Percentiles rank a stretch among this genome's conserved stretches.
These are phyloP conservation scores for Procambarus clarkii DNA, from an alignment of 1,140 invertebrate species.

Conservation along the genomic window DNA sequence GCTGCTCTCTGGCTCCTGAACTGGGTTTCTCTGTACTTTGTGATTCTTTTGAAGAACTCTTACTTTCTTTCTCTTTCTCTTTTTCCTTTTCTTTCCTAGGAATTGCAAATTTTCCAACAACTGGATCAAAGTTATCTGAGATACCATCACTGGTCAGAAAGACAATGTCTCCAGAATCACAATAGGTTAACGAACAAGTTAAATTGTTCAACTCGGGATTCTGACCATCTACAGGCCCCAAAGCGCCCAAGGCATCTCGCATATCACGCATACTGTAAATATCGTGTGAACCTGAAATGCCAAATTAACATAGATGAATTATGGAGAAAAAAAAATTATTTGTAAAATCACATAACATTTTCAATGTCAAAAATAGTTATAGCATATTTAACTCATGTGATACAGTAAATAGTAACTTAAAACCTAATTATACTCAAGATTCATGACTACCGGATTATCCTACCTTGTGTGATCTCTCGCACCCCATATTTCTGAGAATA, in stretches of 20 bases:
- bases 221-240: slow-evolving; percentile 91
- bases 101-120: slow-evolving; percentile 93
- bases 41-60: slow-evolving; percentile 11
- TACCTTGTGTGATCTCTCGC: slow-evolving; percentile 84
- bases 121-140: slow-evolving; percentile 95
- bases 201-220: slow-evolving; percentile 94
- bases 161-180: slow-evolving; percentile 89
- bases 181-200: slow-evolving; percentile 91
- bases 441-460: slow-evolving; percentile 14
- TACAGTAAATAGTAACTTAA: too few relatives aligned
- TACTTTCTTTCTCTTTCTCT: slow-evolving; percentile 35
- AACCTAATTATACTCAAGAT: too few relatives aligned
- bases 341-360: too few relatives aligned
- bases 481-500: slow-evolving; percentile 87
- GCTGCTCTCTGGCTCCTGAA: slow-evolving; percentile 40
- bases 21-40: slow-evolving; percentile 19
- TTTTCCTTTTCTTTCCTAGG: slow-evolving; percentile 74
- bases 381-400: too few relatives aligned
- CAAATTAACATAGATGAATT: background rate
- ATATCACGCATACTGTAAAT: slow-evolving; percentile 92
- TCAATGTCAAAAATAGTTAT: too few relatives aligned
- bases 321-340: background rate
- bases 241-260: slow-evolving; percentile 91
- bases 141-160: slow-evolving; percentile 95
- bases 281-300: slow-evolving; percentile 87